Evolutionary conservation across 2,888 invertebrate genomes (phyloP), one percentile per base, ranked within the genome.

Genomic region (Rugalucina vietnamica): DNA sequence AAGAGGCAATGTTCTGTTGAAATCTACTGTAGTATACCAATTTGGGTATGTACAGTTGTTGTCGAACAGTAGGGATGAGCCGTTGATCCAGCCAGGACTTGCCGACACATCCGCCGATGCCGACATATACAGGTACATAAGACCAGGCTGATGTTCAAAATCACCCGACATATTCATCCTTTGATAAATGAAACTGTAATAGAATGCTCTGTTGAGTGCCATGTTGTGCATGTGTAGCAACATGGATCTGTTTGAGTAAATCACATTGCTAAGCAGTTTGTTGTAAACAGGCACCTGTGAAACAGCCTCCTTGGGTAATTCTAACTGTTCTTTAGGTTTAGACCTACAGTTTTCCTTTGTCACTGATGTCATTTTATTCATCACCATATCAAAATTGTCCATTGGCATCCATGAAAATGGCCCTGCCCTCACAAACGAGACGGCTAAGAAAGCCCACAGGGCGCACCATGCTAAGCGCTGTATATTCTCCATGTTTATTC

Each of bases 81-180:
- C 95, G 91, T 95, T 95, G 60, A 95, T 98, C 87, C 98, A 97
- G 90, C 97, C 97, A 0, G 97, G 97, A 95, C 98, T 99, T 0
- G 98, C 96, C 0, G 99, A 97, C 0, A 99, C 98, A 95, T 99
- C 99, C 0, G 99, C 98, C 0, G 98, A 97, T 0, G 98, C 97
- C 0, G 99, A 98, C 65, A 99, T 95, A 94, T 98, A 98, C 93
- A 98, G 98, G 94, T 99, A 99, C 98, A 99, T 98, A 97, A 99
- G 98, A 77, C 99, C 99, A 0, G 99, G 99, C 95, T 99, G 99
- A 91, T 98, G 98, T 71, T 83, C 76, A 57, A 90, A 90, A 70
- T 90, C 89, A 24, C 69, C 89, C 0, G 93, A 90, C 27, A 90
- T 87, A 84, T 93, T 94, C 73, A 93, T 88, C 76, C 90, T 88